Evolutionary conservation across 2,113 vertebrate species (phyloP), one percentile per base, ranked within the genome.

Genomic region (Pica pica): DNA sequence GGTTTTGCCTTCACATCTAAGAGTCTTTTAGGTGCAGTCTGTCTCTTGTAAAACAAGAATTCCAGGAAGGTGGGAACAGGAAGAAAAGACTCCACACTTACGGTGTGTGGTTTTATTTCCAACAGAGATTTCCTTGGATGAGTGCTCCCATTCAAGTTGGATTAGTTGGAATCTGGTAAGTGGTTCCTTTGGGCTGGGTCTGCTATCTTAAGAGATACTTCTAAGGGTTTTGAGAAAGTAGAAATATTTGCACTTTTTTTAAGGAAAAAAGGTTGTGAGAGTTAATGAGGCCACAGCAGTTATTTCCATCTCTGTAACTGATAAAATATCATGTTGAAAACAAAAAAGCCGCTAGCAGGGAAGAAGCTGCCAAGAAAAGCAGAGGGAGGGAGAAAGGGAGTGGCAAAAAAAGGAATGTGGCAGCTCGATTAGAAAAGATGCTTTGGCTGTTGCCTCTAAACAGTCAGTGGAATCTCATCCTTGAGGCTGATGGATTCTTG

Each of bases 101-200:
- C 57, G 42, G 9, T 41, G 15, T 60, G 5, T 1, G 5, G 4
- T 92, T 95, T 82, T 79, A 11, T 81, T 96, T 97, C 91, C 88
- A 39, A 98, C 97, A 97, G 99, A 98, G 97, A 91, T 99, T 99
- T 95, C 99, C 99, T 10, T 99, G 99, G 99, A 99, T 99, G 99
- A 99, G 97, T n/a, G 99, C 99, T 68, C 99, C 99, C 50, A 99
- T 99, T 98, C 99, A 99, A 97, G 99, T 99, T 84, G 98, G 98
- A 93, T 95, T 99, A 97, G 99, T 99, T 57, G 99, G 99, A 97
- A 98, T 99, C 97, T 99, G 99, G 99, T 99, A 97, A 93, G 96
- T 90, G 26, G 31, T 31, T 84, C 79, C 42, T 89, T 91, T 83
- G 52, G 20, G 12, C 39, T 77, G 11, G 37, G 15, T 44, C 42